Conservation (phyloP, 2,888 invertebrate genomes). For the Caenorhabditis sinica region DNA sequence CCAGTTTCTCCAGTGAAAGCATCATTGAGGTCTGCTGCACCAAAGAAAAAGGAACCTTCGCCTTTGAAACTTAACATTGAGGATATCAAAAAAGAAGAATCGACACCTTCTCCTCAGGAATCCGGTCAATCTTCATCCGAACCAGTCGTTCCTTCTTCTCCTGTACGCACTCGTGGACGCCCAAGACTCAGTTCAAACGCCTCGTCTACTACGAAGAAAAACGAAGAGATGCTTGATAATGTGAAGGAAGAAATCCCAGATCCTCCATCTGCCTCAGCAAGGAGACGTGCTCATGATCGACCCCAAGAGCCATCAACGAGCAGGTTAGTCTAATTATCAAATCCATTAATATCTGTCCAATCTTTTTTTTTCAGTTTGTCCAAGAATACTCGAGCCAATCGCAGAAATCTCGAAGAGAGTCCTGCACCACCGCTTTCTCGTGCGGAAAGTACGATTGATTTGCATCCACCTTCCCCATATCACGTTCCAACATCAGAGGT, state of each 20-base stretch:
- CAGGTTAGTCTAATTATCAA: neutral
- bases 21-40: neutral
- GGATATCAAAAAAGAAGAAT: slow-evolving; percentile 16
- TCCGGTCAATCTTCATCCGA: neutral
- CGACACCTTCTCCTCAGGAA: neutral
- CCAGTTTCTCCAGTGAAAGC: neutral
- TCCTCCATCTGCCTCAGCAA: neutral
- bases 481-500: neutral
- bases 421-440: slow-evolving; percentile 18
- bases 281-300: slow-evolving; percentile 18
- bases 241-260: slow-evolving; percentile 8
- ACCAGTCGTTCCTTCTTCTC: neutral
- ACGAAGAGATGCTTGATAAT: slow-evolving; percentile 1
- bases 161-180: slow-evolving; percentile 27
- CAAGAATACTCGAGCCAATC: neutral
- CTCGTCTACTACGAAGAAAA: neutral
- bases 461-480: neutral
- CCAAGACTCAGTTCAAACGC: slow-evolving; percentile 22
- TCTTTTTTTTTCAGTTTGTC: slow-evolving; percentile 16
- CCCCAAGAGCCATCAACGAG: slow-evolving; percentile 23
- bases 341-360: neutral
- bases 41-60: neutral
- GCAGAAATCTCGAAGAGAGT: slow-evolving; percentile 9
- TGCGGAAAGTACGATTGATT: slow-evolving; percentile 26
- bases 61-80: neutral